Evolutionary conservation across 2,113 vertebrate genomes (phyloP).

Genomic region (Carollia perspicillata): DNA sequence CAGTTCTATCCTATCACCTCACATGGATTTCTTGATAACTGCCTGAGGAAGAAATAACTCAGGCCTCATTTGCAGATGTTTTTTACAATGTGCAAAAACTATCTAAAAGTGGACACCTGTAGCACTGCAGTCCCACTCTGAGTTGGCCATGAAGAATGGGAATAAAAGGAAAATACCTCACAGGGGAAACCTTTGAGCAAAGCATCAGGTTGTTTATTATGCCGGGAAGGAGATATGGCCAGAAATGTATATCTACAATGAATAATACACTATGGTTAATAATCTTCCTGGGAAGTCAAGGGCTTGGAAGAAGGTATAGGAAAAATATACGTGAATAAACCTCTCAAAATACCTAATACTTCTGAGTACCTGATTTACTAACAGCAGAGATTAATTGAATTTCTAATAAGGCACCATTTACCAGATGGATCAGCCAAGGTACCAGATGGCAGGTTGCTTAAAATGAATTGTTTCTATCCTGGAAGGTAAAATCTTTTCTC

Average conservation of each 20-base stretch:
- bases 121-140: neutral
- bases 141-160: neutral
- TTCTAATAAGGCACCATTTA: neutral
- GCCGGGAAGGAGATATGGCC: neutral
- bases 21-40: neutral
- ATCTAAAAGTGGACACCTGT: neutral
- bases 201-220: neutral
- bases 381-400: neutral
- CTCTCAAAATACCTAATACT: neutral
- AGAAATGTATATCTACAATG: neutral
- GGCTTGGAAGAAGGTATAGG: neutral
- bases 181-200: neutral
- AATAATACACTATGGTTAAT: neutral
- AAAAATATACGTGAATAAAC: neutral
- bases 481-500: neutral
- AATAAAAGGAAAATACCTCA: neutral
- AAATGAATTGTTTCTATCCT: neutral
- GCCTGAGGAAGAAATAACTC: neutral
- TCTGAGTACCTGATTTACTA: neutral
- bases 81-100: neutral
- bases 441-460: neutral
- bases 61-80: neutral
- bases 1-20: neutral
- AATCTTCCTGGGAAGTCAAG: neutral
- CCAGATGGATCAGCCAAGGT: neutral